Percentiles rank a stretch among this genome's conserved stretches.
Evolutionary conservation across 2,113 vertebrate species (phyloP).

Genomic region (Oncorhynchus keta): DNA sequence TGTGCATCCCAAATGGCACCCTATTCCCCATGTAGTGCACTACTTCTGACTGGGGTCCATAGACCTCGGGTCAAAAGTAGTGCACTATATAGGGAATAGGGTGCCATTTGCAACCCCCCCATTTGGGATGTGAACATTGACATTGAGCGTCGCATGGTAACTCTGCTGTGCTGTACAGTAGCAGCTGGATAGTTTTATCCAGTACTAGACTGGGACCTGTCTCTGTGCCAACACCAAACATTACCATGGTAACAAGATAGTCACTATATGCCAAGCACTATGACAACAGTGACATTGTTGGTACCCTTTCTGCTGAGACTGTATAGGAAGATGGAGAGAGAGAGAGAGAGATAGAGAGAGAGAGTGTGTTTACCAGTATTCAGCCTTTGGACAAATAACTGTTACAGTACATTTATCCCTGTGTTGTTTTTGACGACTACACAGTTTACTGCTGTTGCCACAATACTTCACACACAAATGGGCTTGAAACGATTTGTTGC

Average conservation of each 20-base stretch:
- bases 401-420: too few relatives aligned
- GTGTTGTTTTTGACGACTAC: too few relatives aligned
- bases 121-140: slow-evolving; percentile 16
- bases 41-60: too few relatives aligned
- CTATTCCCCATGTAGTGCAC: too few relatives aligned
- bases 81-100: too few relatives aligned
- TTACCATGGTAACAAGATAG: slow-evolving; percentile 10
- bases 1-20: background rate
- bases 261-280: too few relatives aligned
- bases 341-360: too few relatives aligned
- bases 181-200: slow-evolving; percentile 23
- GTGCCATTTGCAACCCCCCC: too few relatives aligned
- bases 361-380: background rate
- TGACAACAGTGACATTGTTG: slow-evolving; percentile 23
- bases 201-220: slow-evolving; percentile 22
- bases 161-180: background rate
- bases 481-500: too few relatives aligned
- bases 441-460: slow-evolving; percentile 23
- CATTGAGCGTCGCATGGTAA: slow-evolving; percentile 24
- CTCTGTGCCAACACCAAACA: slow-evolving; percentile 12
- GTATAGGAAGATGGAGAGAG: background rate
- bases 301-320: background rate
- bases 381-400: background rate
- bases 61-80: too few relatives aligned
- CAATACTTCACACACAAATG: too few relatives aligned